Base-by-base conservation (phyloP, 1,140 invertebrate species). In the Pseudomyrmex cubaensis region DNA sequence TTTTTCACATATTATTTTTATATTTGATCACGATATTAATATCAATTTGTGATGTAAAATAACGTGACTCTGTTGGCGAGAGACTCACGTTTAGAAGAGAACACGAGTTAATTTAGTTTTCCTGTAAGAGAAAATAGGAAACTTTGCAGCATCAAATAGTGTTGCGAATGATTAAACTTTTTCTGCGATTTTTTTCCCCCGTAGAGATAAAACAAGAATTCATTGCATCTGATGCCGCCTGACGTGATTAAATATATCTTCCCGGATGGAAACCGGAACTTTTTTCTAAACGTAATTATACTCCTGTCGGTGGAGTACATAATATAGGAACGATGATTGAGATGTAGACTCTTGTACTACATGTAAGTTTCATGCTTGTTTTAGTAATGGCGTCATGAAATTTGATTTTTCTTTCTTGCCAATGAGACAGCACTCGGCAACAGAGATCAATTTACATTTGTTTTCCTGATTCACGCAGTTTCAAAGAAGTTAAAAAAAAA, bases 241-340 rank as follows among this genome's bases (percentile, higher is more conserved):
- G 64, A 22, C 15, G 22, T 20, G 54, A 72, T 80, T 48, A 20
- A 80, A 72, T 25, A 50, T n/a, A 61, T 80, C 66, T 72, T 59
- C 44, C 44, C 44, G 66, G 54, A 17, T 61, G 15, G 69, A 80
- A 59, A 59, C 54, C 12, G 0, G 1, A 5, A 48, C 10, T 50
- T 80, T 54, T 80, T 80, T 80, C 22, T 80, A 57, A 13, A 15
- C 22, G 3, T 59, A 77, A 77, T 77, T 77, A 61, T 72, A 80
- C 44, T 61, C 46, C 52, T 59, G 54, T 72, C 76, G 20, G n/a
- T 22, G 44, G 17, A 13, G 66, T 15, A 72, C 15, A 35, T 70
- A 50, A 48, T 56, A 46, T 35, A 59, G 3, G 15, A 25, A 72
- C 22, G 67, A 80, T 80, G 67, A 80, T 80, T 59, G 76, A 80